Evolutionary conservation across 2,888 invertebrate species (phyloP).

Genomic region (Platerodrilus igneus): DNA sequence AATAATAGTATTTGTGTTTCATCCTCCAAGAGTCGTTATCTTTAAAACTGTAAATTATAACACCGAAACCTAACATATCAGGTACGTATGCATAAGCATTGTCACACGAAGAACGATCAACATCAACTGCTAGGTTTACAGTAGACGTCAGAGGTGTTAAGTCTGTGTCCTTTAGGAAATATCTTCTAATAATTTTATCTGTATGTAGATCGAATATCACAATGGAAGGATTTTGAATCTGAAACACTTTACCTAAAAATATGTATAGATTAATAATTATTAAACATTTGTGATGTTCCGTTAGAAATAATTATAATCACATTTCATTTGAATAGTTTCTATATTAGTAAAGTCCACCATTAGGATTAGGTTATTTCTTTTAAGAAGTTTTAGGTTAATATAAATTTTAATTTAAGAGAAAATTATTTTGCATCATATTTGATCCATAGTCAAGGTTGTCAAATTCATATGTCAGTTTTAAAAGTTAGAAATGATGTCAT

Average conservation of each 20-base stretch:
- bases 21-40: constrained; percentile 64
- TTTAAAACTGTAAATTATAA: constrained; percentile 57
- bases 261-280: too few relatives aligned
- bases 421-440: too few relatives aligned
- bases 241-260: constrained; percentile 47
- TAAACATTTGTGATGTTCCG: too few relatives aligned
- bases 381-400: too few relatives aligned
- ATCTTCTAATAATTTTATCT: constrained; percentile 56
- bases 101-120: constrained; percentile 54
- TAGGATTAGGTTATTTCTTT: too few relatives aligned
- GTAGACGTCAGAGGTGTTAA: constrained; percentile 51
- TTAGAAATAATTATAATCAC: neutral
- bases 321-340: neutral
- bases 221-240: constrained; percentile 58
- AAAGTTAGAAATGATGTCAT: too few relatives aligned
- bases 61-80: constrained; percentile 58
- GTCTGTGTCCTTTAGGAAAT: constrained; percentile 52
- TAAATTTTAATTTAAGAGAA: too few relatives aligned
- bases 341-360: too few relatives aligned
- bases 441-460: too few relatives aligned
- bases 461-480: too few relatives aligned
- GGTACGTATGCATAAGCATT: constrained; percentile 68
- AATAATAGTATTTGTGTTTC: constrained; percentile 66
- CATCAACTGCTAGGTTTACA: constrained; percentile 67
- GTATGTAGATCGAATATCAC: constrained; percentile 63